Conservation (phyloP, 2,888 invertebrate species). For the Dendrolimus houi region DNA sequence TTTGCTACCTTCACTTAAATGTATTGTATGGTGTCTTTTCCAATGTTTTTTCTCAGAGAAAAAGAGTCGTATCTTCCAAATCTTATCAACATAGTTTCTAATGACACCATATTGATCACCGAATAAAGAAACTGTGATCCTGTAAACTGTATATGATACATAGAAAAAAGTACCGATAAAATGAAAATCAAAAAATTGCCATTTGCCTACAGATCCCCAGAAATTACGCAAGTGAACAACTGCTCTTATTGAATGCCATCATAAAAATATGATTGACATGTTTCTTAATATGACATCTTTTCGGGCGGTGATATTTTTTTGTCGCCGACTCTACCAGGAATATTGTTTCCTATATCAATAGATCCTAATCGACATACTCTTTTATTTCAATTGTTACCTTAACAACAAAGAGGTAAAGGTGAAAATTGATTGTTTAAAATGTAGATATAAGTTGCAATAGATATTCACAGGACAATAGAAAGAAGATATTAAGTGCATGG, state of each 20-base stretch:
- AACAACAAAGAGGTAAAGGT: not conserved
- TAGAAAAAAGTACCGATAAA: no score
- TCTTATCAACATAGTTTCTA: no score
- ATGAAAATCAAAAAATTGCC: no score
- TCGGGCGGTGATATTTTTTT: slow-evolving; percentile 74
- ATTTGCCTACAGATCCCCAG: no score
- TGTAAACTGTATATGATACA: no score
- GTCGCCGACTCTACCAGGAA: slow-evolving; percentile 50
- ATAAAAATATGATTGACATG: slow-evolving; percentile 76
- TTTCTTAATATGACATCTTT: slow-evolving; percentile 76
- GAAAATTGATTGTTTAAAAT: not conserved
- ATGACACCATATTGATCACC: no score
- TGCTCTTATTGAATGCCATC: slow-evolving; percentile 55
- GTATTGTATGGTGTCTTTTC: no score
- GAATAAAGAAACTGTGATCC: no score
- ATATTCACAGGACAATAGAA: slow-evolving; percentile 42
- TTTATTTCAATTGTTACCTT: not conserved
- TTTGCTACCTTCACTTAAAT: no score
- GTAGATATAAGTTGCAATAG: slow-evolving; percentile 22
- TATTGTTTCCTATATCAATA: slow-evolving; percentile 11
- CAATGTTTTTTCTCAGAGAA: no score
- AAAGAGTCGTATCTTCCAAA: no score
- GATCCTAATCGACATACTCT: slow-evolving; percentile 8
- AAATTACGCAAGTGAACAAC: slow-evolving; percentile 69
- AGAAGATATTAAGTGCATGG: slow-evolving; percentile 67